phyloP scores from a whole-genome alignment of 1,140 invertebrate species.

The Meloidogyne floridensis region DNA sequence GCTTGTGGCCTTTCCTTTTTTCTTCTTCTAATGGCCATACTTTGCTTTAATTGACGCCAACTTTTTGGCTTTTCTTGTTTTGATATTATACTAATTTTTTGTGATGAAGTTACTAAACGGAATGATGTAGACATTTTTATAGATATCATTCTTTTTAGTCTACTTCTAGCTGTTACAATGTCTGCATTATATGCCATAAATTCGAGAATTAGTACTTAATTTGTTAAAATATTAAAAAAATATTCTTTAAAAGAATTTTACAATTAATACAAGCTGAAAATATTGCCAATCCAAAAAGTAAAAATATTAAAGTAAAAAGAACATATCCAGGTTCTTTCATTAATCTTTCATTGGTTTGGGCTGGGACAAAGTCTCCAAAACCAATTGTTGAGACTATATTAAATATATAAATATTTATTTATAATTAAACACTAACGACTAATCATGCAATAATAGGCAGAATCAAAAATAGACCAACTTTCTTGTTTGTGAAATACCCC shows the following conservation, averaged over 20 bases:
- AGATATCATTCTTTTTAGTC: conserved; percentile 11
- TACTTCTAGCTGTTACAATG: conserved; percentile 13
- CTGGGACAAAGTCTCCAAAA: conserved; percentile 72
- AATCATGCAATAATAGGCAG: conserved; percentile 98
- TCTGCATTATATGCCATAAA: conserved; percentile 62
- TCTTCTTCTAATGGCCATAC: conserved; percentile 18
- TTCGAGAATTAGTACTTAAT: conserved; percentile 32
- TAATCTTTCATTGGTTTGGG: conserved; percentile 88
- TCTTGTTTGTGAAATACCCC: conserved; percentile 74
- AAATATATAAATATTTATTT: conserved; percentile 5
- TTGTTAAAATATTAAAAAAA: neutral
- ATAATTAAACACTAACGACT: conserved; percentile 75
- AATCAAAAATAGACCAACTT: conserved; percentile 94
- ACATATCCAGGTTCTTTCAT: conserved; percentile 92
- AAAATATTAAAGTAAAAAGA: conserved; percentile 95
- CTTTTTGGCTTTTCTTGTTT: neutral
- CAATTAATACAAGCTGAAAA: conserved; percentile 97
- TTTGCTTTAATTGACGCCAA: conserved; percentile 11
- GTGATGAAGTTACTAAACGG: conserved; percentile 25
- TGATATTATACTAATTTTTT: conserved; percentile 3
- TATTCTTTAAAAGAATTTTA: conserved; percentile 80
- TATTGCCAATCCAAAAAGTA: conserved; percentile 95
- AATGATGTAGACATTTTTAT: conserved; percentile 30
- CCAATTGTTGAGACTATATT: conserved; percentile 64
- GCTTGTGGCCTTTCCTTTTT: neutral